Conservation (phyloP, 2,888 invertebrate species). For the Nematopogon swammerdamellus region DNA sequence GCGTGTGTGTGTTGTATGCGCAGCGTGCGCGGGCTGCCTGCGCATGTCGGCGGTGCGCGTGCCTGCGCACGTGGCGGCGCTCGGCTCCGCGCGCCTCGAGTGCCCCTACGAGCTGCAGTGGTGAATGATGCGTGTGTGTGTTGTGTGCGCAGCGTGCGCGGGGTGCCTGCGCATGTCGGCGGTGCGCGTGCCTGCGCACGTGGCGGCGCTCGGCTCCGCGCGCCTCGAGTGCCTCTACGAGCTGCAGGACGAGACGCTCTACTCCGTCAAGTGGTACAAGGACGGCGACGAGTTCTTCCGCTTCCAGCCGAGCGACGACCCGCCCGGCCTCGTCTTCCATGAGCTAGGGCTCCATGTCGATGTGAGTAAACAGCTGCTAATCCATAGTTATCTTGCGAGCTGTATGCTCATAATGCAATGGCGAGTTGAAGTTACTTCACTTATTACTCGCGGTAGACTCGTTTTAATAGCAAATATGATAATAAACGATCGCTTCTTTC, state of each 20-base stretch:
- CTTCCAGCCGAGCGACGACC: conserved; percentile 68
- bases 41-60: conserved; percentile 67
- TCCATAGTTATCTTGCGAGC: too few species aligned
- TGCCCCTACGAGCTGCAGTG: conserved; percentile 68
- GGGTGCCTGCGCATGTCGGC: conserved; percentile 60
- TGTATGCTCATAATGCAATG: too few species aligned
- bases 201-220: conserved; percentile 63
- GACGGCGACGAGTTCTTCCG: conserved; percentile 75
- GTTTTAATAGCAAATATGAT: too few species aligned
- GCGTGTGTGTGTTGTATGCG: conserved; percentile 5
- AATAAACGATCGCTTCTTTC: too few species aligned
- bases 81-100: conserved; percentile 63
- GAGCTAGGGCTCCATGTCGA: conserved; percentile 69
- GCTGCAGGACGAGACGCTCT: conserved; percentile 62
- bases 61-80: conserved; percentile 66
- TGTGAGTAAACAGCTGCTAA: conserved; percentile 61
- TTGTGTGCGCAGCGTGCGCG: conserved; percentile 25
- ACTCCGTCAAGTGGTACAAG: conserved; percentile 79
- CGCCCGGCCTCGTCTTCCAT: conserved; percentile 66
- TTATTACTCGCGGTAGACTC: too few species aligned
- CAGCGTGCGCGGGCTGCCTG: too few species aligned
- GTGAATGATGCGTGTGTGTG: too few species aligned
- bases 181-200: conserved; percentile 67
- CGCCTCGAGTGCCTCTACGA: conserved; percentile 70
- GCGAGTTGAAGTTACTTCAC: too few species aligned